Evolutionary conservation across 2,888 invertebrate genomes (phyloP), one percentile per base, ranked within the genome.

Genomic region (Disparrhopalites patrizii): DNA sequence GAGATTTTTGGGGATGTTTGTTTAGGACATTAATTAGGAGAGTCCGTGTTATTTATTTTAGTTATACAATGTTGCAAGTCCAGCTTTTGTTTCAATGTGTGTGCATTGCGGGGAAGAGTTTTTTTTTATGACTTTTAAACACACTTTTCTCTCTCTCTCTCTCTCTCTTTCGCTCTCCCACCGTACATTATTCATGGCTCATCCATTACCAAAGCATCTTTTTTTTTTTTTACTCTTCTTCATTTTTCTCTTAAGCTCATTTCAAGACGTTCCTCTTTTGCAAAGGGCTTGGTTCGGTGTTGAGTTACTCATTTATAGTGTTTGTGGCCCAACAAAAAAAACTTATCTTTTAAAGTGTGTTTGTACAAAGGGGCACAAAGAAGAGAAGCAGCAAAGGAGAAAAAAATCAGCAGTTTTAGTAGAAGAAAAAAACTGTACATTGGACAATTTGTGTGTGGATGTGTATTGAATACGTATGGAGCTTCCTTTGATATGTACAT

Each of bases 1-100:
- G 60, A 60, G 50, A 60, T 40, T 50, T 43, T n/a, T n/a, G n/a
- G n/a, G 38, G 56, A 38, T 60, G 60, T 60, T 60, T 60, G 40
- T 60, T 28, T 50, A 31, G 31, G 60, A 60, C 50, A 31, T 40
- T 60, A 60, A 60, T 60, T 60, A 54, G n/a, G n/a, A n/a, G 54
- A 54, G 31, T 54, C 31, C 31, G 43, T 23, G 23, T 47, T 47
- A 47, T 47, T 47, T 47, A 47, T 47, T 47, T 47, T 47, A 47
- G 5, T 43, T 15, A 23, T 25, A 20, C 15, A 20, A 13, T 47
- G 47, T 23, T 47, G 20, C 47, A 47, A 47, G 15, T 4, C 8
- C 43, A n/a, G 5, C n/a, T n/a, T n/a, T n/a, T n/a, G n/a, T n/a
- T n/a, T n/a, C n/a, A n/a, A n/a, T n/a, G n/a, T n/a, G n/a, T n/a